Conservation (phyloP, 1,140 invertebrate genomes). For the Conus ventricosus region DNA sequence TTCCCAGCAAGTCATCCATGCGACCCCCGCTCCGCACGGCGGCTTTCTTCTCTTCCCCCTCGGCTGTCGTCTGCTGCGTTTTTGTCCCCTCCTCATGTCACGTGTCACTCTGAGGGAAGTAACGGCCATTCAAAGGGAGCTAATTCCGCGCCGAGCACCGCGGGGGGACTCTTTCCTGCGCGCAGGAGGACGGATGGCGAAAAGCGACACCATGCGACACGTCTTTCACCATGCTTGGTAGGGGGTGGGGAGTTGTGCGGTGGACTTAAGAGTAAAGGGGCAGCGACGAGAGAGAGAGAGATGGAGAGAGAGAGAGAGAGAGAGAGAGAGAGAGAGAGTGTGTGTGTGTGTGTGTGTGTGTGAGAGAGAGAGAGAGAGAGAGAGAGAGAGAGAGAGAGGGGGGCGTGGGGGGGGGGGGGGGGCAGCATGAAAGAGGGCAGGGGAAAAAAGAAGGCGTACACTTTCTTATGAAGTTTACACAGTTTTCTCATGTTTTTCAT, state of each 20-base stretch:
- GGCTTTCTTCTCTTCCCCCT: background rate
- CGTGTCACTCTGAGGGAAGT: background rate
- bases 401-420: background rate
- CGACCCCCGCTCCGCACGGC: background rate
- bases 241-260: background rate
- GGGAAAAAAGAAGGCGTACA: background rate
- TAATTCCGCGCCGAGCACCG: conserved; percentile 23
- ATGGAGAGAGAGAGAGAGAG: background rate
- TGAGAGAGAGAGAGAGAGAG: background rate
- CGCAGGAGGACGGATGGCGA: background rate
- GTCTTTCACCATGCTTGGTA: background rate
- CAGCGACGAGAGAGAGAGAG: background rate
- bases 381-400: background rate
- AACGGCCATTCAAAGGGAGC: conserved; percentile 19
- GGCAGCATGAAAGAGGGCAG: background rate
- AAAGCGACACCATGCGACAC: conserved; percentile 11
- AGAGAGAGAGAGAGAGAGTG: background rate
- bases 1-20: background rate
- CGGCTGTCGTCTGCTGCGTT: conserved; percentile 24
- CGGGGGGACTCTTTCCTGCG: conserved; percentile 26
- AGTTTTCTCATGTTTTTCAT: too few relatives aligned
- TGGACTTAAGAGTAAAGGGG: background rate
- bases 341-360: background rate
- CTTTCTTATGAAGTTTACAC: too few relatives aligned
- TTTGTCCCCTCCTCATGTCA: background rate